phyloP scores from a whole-genome alignment of 1,140 invertebrate species.

The Papilio machaon region DNA sequence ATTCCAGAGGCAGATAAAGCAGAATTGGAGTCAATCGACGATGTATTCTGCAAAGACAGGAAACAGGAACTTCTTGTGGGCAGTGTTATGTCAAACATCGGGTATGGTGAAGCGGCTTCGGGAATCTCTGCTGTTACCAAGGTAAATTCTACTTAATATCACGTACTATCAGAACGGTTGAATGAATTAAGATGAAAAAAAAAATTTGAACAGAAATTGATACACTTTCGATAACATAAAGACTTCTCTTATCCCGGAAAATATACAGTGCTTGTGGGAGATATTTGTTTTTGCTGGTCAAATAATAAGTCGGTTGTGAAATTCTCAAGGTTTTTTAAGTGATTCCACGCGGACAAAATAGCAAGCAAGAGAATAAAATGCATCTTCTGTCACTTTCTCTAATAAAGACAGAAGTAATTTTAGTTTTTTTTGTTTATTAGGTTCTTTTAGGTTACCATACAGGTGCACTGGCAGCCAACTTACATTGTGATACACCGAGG shows the following conservation, averaged over 20 bases:
- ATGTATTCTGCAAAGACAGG: slow-evolving; percentile 74
- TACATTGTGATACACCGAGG: slow-evolving; percentile 51
- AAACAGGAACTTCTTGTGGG: slow-evolving; percentile 85
- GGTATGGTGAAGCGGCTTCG: slow-evolving; percentile 86
- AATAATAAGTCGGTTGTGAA: too few relatives aligned
- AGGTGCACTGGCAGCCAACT: slow-evolving; percentile 56
- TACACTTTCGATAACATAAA: neutral
- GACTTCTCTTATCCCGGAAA: too few relatives aligned
- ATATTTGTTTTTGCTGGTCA: too few relatives aligned
- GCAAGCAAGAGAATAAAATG: neutral
- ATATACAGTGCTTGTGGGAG: too few relatives aligned
- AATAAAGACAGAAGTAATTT: neutral
- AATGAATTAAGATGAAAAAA: neutral
- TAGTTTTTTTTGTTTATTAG: slow-evolving; percentile 44
- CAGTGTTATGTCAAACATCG: slow-evolving; percentile 89
- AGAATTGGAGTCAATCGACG: slow-evolving; percentile 62
- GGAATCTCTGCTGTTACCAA: slow-evolving; percentile 84
- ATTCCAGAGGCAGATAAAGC: slow-evolving; percentile 69
- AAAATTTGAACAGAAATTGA: neutral
- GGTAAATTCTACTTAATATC: slow-evolving; percentile 48
- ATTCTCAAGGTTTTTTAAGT: too few relatives aligned
- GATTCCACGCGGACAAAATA: too few relatives aligned
- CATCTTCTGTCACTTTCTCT: neutral
- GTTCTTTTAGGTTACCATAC: slow-evolving; percentile 59
- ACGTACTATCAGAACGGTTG: too few relatives aligned